These are phyloP conservation scores for Falcaria lacertinaria DNA, from an alignment of 2,888 invertebrate species.

Conservation along the genomic window DNA sequence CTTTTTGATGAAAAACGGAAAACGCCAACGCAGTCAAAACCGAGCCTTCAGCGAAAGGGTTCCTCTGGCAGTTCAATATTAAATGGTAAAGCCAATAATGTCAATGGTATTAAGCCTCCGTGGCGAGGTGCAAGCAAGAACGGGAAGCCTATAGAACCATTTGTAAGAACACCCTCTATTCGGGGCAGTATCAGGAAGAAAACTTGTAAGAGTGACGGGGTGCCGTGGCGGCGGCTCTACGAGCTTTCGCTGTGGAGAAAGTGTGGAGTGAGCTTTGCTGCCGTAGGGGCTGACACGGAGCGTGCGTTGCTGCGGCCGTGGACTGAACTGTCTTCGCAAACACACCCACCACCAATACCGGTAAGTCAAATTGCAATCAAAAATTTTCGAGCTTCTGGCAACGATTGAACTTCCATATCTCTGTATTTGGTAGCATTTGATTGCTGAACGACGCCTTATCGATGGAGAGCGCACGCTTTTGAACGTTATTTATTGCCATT, in stretches of 20 bases:
- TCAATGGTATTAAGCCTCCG: conserved; percentile 63
- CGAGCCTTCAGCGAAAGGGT: conserved; percentile 47
- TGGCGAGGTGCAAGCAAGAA: conserved; percentile 68
- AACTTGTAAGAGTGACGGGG: conserved; percentile 55
- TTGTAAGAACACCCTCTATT: conserved; percentile 59
- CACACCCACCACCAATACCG: conserved; percentile 42
- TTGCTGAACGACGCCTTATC: conserved; percentile 32
- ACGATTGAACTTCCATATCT: conserved; percentile 48
- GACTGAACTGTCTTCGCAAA: conserved; percentile 58
- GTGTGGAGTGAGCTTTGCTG: conserved; percentile 69
- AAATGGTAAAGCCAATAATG: conserved; percentile 43
- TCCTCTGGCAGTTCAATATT: conserved; percentile 43
- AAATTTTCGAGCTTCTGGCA: conserved; percentile 39
- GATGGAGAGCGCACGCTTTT: conserved; percentile 18
- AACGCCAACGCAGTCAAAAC: conserved; percentile 41
- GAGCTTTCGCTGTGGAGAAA: conserved; percentile 78
- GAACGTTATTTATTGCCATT: conserved; percentile 10
- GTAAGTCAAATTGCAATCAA: conserved; percentile 54
- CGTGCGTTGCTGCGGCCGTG: conserved; percentile 63
- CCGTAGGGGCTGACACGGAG: conserved; percentile 62
- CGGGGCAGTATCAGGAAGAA: conserved; percentile 69
- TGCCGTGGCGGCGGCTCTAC: conserved; percentile 78
- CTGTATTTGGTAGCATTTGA: conserved; percentile 57
- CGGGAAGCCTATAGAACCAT: conserved; percentile 49
- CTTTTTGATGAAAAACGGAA: conserved; percentile 65